Conservation (phyloP, 1,140 invertebrate species). For the Drosophila ohnishii region DNA sequence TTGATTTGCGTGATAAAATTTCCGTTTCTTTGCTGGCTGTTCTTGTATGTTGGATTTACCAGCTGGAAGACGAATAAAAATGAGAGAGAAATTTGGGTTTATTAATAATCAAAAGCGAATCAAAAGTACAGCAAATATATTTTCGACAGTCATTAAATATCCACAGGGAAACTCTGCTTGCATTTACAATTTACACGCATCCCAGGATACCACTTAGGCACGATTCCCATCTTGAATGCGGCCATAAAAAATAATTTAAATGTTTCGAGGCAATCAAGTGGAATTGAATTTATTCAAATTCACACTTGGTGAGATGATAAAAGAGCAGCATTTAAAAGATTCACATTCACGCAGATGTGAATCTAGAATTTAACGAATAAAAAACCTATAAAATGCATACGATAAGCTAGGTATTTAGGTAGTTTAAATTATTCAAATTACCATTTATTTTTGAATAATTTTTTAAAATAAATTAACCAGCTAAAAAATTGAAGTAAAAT, state of each 20-base stretch:
- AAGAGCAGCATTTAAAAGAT: constrained; percentile 3
- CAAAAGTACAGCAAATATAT: constrained; percentile 10
- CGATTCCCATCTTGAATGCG: constrained; percentile 24
- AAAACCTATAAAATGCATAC: not conserved
- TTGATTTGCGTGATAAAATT: constrained; percentile 64
- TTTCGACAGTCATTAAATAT: constrained; percentile 17
- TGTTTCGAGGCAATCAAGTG: constrained; percentile 23
- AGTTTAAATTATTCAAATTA: not conserved
- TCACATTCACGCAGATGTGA: not conserved
- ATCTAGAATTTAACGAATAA: not conserved
- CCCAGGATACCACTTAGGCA: constrained; percentile 35
- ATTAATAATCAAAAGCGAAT: constrained; percentile 26
- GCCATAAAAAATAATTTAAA: constrained; percentile 26
- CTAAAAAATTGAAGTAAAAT: not conserved
- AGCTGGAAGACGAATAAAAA: constrained; percentile 57
- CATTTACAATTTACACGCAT: constrained; percentile 15
- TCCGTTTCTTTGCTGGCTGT: constrained; percentile 50
- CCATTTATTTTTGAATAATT: not conserved
- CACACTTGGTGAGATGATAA: constrained; percentile 4
- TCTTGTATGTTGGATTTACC: constrained; percentile 58
- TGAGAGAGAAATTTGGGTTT: constrained; percentile 37
- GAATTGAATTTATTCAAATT: constrained; percentile 10
- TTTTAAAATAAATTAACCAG: too few species aligned
- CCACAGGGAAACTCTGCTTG: constrained; percentile 3
- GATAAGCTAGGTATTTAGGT: too few species aligned